These are phyloP conservation scores for Hydrotaea diabolus DNA, from an alignment of 2,888 invertebrate genomes.

Conservation along the genomic window DNA sequence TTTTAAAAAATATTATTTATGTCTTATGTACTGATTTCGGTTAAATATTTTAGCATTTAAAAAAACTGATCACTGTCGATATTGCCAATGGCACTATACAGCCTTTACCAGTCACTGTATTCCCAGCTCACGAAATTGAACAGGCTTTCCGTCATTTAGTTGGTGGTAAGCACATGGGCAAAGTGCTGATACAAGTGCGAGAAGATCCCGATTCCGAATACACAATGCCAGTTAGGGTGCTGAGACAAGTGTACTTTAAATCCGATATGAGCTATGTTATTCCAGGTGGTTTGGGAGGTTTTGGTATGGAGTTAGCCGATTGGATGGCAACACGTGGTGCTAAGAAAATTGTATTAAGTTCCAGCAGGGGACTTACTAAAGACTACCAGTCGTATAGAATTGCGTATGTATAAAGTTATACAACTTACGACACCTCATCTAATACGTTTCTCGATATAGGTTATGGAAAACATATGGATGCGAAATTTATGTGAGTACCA, in stretches of 20 bases:
- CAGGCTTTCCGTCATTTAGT: slow-evolving; percentile 86
- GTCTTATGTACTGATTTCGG: neutral
- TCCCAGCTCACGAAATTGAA: slow-evolving; percentile 85
- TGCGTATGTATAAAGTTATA: slow-evolving; percentile 80
- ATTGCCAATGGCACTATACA: slow-evolving; percentile 85
- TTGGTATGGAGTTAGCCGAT: slow-evolving; percentile 93
- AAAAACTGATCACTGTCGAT: slow-evolving; percentile 83
- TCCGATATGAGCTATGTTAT: slow-evolving; percentile 82
- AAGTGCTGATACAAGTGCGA: slow-evolving; percentile 82
- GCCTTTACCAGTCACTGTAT: slow-evolving; percentile 86
- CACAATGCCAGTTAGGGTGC: slow-evolving; percentile 75
- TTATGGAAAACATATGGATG: slow-evolving; percentile 88
- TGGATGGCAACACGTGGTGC: slow-evolving; percentile 93
- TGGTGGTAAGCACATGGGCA: slow-evolving; percentile 90
- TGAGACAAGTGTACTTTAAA: slow-evolving; percentile 77
- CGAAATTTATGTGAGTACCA: slow-evolving; percentile 85
- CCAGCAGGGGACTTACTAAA: slow-evolving; percentile 88
- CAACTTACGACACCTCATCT: neutral
- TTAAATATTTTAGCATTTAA: slow-evolving; percentile 77
- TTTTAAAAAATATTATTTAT: neutral
- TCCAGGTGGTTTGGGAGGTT: slow-evolving; percentile 93
- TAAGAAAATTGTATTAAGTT: slow-evolving; percentile 88
- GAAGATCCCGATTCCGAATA: slow-evolving; percentile 71
- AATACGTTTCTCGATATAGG: slow-evolving; percentile 76
- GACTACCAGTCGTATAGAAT: slow-evolving; percentile 91